phyloP scores from a whole-genome alignment of 1,140 invertebrate genomes.

The Drosophila paulistorum region DNA sequence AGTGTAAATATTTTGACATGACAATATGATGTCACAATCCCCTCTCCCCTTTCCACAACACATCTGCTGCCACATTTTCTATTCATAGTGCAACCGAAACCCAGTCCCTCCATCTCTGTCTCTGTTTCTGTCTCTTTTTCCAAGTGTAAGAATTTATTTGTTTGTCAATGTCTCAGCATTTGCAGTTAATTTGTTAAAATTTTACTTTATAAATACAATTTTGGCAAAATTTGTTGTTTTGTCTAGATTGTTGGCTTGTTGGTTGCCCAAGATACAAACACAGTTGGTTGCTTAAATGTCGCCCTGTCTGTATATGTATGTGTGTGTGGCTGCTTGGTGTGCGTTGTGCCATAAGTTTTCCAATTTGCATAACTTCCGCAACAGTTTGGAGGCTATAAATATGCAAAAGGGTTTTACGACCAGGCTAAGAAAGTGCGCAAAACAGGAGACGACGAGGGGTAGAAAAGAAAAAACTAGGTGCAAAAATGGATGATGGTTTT shows the following conservation, averaged over 20 bases:
- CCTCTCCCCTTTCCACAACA: background rate
- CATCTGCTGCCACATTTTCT: conserved; percentile 48
- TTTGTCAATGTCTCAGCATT: conserved; percentile 58
- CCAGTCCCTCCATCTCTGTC: background rate
- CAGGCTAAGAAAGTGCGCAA: conserved; percentile 41
- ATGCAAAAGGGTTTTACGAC: conserved; percentile 57
- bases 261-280: conserved; percentile 6
- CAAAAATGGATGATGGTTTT: conserved; percentile 6
- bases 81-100: conserved; percentile 36
- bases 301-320: background rate
- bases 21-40: conserved; percentile 61
- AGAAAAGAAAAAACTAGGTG: background rate
- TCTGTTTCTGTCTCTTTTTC: background rate
- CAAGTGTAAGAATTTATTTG: conserved; percentile 52
- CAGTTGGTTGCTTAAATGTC: conserved; percentile 5
- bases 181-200: conserved; percentile 79
- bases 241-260: conserved; percentile 5
- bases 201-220: conserved; percentile 74
- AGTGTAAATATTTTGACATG: conserved; percentile 79
- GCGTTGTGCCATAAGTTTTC: conserved; percentile 64
- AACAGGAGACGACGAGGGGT: background rate
- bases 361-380: conserved; percentile 73
- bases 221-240: conserved; percentile 48
- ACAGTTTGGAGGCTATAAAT: conserved; percentile 66
- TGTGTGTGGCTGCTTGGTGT: background rate